Evolutionary conservation across 2,797 vertebrate species (phyloP), one percentile per base, ranked within the genome.

Genomic region (Gymnopithys bicolor): DNA sequence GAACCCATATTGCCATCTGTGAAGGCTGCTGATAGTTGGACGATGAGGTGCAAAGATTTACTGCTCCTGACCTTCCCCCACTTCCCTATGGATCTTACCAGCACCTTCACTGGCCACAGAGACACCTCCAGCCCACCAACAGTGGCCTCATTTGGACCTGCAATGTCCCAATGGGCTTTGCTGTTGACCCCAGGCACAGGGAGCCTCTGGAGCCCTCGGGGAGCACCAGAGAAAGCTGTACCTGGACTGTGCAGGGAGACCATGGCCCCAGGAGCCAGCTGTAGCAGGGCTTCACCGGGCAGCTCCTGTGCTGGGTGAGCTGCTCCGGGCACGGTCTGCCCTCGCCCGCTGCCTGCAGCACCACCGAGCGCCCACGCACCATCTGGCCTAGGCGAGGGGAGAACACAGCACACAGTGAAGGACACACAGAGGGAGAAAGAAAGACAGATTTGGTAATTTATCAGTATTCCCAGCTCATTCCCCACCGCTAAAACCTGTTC

Each of bases 251-350:
- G 97, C 99, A 99, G 22, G 96, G 46, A 13, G 98, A 99, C 99
- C 99, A 99, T 22, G 98, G 98, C 24, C 98, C 98, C 60, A 99
- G 98, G 59, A 98, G 93, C 99, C 99, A 99, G 88, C 91, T 97
- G 91, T 99, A 99, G 97, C 99, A 99, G 70, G 99, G 99, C 73
- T 91, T 98, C 94, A 98, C 96, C 4, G 98, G 98, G 97, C 99
- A 99, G 53, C 98, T 98, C 92, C 98, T 98, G 96, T 98, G 98
- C 96, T 99, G 99, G 74, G 91, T 97, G 69, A 99, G 98, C 91
- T 98, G 98, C 45, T 79, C 95, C 2, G 99, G 98, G 89, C 99
- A 99, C 4, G 98, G 98, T 13, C 99, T 97, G 60, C 99, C 99
- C 96, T 99, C 98, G 16, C 99, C 98, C 13, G 98, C 98, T 27